phyloP scores from a whole-genome alignment of 2,113 vertebrate species.

The western clawed frog (Xenopus tropicalis) region UCB_Xtro_10.0 CM004443.2:126699501-126700000 shows the following conservation, averaged over 20 bases:
- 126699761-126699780: constrained; percentile 72
- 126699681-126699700: constrained; percentile 74
- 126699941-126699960: too few species aligned
- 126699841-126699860: too few species aligned
- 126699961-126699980: too few species aligned
- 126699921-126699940: too few species aligned
- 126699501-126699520: too few species aligned
- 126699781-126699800: constrained; percentile 67
- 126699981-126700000: too few species aligned
- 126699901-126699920: too few species aligned
- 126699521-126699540: too few species aligned
- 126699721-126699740: constrained; percentile 76
- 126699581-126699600: constrained; percentile 66
- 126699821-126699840: constrained; percentile 60
- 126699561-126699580: constrained; percentile 51
- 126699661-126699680: constrained; percentile 86
- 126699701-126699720: constrained; percentile 79
- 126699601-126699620: constrained; percentile 80
- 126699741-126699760: constrained; percentile 85
- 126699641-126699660: constrained; percentile 76
- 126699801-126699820: constrained; percentile 68
- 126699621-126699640: constrained; percentile 74
- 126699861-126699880: too few species aligned
- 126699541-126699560: too few species aligned
- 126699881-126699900: too few species aligned